Percentiles rank a stretch among this genome's conserved stretches.
Conservation (phyloP, 2,113 vertebrate species). For the Ivindomyrus marchei region DNA sequence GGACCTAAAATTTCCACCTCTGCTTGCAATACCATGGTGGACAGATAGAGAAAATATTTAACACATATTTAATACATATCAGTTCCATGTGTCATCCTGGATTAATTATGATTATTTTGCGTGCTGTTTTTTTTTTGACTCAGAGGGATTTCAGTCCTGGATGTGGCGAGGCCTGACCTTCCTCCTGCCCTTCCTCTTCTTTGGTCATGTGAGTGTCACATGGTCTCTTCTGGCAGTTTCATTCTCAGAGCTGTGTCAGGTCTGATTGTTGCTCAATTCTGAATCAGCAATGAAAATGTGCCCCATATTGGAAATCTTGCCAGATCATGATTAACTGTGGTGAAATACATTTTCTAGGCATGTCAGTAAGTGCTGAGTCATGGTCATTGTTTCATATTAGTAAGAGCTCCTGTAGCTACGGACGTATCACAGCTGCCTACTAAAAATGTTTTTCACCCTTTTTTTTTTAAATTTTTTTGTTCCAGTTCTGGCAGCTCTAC, state of each 20-base stretch:
- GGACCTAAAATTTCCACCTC: background rate
- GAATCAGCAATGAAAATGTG: background rate
- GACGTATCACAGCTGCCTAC: background rate
- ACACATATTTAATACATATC: background rate
- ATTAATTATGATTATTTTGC: background rate
- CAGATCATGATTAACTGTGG: background rate
- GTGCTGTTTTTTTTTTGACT: background rate
- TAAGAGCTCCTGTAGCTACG: background rate
- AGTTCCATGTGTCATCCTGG: background rate
- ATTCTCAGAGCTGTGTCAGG: background rate
- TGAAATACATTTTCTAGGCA: background rate
- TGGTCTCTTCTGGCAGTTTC: background rate
- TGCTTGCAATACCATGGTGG: background rate
- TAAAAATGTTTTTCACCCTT: background rate
- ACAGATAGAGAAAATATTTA: background rate
- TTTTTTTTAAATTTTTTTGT: background rate
- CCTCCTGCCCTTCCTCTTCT: constrained; percentile 90
- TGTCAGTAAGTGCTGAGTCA: background rate
- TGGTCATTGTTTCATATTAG: background rate
- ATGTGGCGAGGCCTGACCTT: constrained; percentile 97
- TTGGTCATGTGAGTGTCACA: constrained; percentile 76
- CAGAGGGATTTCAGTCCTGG: constrained; percentile 99
- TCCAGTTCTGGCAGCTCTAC: constrained; percentile 92
- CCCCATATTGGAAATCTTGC: background rate
- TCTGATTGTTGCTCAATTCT: background rate